Conservation (phyloP, 1,140 invertebrate genomes). For the Bombus sylvicola region DNA sequence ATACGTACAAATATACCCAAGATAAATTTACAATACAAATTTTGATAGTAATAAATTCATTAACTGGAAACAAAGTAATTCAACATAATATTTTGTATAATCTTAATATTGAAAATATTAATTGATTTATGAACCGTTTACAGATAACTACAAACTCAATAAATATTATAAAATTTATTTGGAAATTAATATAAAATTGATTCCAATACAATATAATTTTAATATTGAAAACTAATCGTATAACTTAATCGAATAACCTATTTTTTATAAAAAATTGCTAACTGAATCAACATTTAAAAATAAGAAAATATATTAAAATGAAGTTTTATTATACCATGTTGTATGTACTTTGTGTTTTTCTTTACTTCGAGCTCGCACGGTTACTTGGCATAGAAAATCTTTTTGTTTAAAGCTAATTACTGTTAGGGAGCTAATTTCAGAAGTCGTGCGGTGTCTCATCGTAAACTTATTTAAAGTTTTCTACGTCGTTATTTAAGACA, state of each 20-base stretch:
- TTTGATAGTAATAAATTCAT: no score
- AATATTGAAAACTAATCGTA: no score
- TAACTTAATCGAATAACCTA: no score
- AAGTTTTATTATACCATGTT: neutral
- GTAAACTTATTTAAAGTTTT: slow-evolving; percentile 51
- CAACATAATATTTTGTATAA: neutral
- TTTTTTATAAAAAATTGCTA: neutral
- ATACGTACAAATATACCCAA: no score
- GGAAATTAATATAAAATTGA: neutral
- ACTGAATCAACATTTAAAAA: neutral
- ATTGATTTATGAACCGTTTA: neutral
- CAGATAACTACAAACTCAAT: neutral
- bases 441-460: neutral
- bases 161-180: neutral
- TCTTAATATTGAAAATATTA: neutral
- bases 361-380: neutral
- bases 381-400: slow-evolving; percentile 16
- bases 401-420: slow-evolving; percentile 46
- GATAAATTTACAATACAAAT: no score
- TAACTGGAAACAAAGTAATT: neutral
- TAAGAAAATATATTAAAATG: neutral
- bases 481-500: slow-evolving; percentile 47
- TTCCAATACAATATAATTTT: no score
- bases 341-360: neutral
- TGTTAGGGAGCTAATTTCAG: slow-evolving; percentile 41